These are phyloP conservation scores for Nomada ruficornis DNA, from an alignment of 2,888 invertebrate species.

Conservation along the genomic window DNA sequence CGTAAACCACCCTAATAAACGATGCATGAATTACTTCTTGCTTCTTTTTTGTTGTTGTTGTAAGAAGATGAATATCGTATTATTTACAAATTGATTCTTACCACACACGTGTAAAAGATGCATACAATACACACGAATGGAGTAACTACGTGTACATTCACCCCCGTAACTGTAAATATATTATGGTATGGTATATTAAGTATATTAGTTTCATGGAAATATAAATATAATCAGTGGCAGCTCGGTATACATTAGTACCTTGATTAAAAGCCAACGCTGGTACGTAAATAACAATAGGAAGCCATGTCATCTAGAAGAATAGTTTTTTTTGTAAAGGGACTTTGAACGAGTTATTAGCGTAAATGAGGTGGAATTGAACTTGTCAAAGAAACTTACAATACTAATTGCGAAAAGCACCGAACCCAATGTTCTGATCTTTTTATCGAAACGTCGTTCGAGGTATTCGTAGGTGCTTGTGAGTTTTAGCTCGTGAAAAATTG, in stretches of 20 bases:
- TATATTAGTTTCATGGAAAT: not conserved
- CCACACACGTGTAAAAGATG: constrained; percentile 94
- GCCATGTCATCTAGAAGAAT: constrained; percentile 88
- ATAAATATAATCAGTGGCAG: not conserved
- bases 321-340: constrained; percentile 11
- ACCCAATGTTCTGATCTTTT: constrained; percentile 89
- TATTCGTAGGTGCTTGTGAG: constrained; percentile 94
- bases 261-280: constrained; percentile 92
- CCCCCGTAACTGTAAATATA: constrained; percentile 90
- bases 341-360: not conserved
- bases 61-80: constrained; percentile 5
- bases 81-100: constrained; percentile 81
- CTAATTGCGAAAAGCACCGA: constrained; percentile 89
- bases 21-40: constrained; percentile 19
- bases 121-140: constrained; percentile 93
- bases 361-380: not conserved
- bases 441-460: constrained; percentile 90
- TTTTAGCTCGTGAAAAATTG: constrained; percentile 90
- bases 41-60: constrained; percentile 24
- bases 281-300: constrained; percentile 92
- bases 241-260: constrained; percentile 85
- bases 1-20: constrained; percentile 89
- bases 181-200: not conserved
- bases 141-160: constrained; percentile 92
- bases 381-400: constrained; percentile 86